These are phyloP conservation scores for Ophraella communa DNA, from an alignment of 2,888 invertebrate species.

Conservation along the genomic window DNA sequence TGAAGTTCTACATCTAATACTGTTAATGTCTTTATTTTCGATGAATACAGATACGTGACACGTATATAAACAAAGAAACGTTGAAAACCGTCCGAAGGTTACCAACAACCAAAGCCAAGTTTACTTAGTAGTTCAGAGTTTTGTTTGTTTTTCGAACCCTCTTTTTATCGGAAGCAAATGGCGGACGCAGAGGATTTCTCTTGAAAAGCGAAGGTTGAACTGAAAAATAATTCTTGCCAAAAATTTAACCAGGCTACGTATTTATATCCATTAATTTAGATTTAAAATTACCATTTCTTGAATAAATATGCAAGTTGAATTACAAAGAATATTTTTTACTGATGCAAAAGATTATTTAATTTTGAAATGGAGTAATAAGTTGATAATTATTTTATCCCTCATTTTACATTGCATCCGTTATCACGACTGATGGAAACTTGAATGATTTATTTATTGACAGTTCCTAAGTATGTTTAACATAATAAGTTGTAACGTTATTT, in stretches of 20 bases:
- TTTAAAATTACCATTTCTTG: too few relatives aligned
- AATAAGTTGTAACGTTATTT: too few relatives aligned
- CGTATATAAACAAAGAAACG: not conserved
- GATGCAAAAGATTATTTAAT: too few relatives aligned
- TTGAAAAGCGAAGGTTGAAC: not conserved
- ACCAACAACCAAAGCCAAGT: not conserved
- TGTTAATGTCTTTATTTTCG: not conserved
- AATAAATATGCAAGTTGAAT: too few relatives aligned
- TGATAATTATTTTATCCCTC: too few relatives aligned
- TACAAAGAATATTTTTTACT: too few relatives aligned
- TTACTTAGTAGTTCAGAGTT: not conserved
- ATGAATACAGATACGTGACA: not conserved
- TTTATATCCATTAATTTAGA: too few relatives aligned
- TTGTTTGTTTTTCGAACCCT: constrained; percentile 3
- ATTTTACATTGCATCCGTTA: too few relatives aligned
- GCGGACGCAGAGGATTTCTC: not conserved
- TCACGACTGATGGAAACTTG: too few relatives aligned
- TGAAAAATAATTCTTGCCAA: not conserved
- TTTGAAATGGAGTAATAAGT: too few relatives aligned
- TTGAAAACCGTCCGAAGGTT: not conserved
- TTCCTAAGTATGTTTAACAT: too few relatives aligned
- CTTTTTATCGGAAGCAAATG: not conserved
- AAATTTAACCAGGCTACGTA: not conserved
- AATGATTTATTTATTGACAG: too few relatives aligned
- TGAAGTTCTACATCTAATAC: not conserved